Base-by-base conservation (phyloP, 2,888 invertebrate genomes). In the Leucophenga maculata region DNA sequence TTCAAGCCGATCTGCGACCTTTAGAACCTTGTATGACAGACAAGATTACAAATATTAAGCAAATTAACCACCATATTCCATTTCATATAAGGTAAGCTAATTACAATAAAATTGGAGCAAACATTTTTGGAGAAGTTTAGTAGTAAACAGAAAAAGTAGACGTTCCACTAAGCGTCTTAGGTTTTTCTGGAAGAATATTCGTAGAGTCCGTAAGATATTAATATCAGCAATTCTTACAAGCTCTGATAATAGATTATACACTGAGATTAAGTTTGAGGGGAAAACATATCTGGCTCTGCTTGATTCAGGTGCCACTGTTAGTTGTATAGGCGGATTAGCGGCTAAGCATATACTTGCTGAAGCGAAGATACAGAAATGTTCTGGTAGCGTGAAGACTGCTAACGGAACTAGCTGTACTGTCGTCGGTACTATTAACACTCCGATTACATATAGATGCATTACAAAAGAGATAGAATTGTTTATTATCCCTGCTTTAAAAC, bases 271-370 rank as follows among this genome's bases (percentile, higher is more conserved):
- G 3, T 18, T 69, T 0, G 60, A 66, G 59, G 60, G 60, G 4
- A 48, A 31, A 11, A 11, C 4, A 8, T 48, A 46, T 9, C 1
- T 3, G n/a, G 65, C 50, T 48, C 22, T 65, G 11, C 18, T 69
- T 6, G 69, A 65, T 50, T 65, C 68, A 13, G 70, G 70, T 16
- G 70, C 67, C 13, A 65, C 59, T 8, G 44, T 68, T 18, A 70
- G 68, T 26, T 68, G 65, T 44, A 31, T 67, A 11, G 68, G 64
- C 20, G 48, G 52, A 6, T 6, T 20, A 16, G 65, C 48, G 1
- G 70, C 67, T 9, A 13, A 16, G 20, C 18, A 59, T 26, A n/a
- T 65, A 14, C 9, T 14, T n/a, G 11, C 31, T 11, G 11, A 50
- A 13, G 13, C 48, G 4, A 18, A 26, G 8, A 3, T 32, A 3